Base-by-base conservation (phyloP, 2,888 invertebrate species). In the Allacma fusca region DNA sequence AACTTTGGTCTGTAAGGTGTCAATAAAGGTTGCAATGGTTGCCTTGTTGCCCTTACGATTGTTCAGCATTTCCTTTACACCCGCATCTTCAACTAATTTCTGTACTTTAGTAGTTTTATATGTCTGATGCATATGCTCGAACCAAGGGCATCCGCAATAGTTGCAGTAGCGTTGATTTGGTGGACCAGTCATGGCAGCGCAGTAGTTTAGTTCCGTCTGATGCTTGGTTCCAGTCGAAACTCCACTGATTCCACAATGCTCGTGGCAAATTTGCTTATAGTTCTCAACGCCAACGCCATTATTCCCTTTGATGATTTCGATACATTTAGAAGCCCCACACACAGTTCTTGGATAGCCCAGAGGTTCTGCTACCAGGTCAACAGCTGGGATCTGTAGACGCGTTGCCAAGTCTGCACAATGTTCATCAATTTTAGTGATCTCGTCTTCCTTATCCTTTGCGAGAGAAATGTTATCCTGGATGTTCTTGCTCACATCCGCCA, bases 121-220 rank as follows among this genome's bases (percentile, higher is more conserved):
- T 24, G 78, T 77, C 7, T 78, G 72, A 50, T 80, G 77, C 28
- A 79, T 50, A 62, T 82, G 82, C n/a, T 78, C 62, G 1, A 43
- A 29, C 57, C 73, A 80, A 7, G 28, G 19, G 50, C 77, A 76
- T 0, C 75, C 40, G 34, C 80, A 80, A 5, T 23, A 0, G n/a
- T 4, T 16, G 29, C 29, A 23, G 0, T 23, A 23, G 16, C 16
- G 43, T 7, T 50, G n/a, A n/a, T n/a, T n/a, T n/a, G n/a, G n/a
- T n/a, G n/a, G n/a, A n/a, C n/a, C n/a, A n/a, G 40, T 40, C 40
- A 40, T 40, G 5, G 40, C 40, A 5, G 40, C 40, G 40, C 40
- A 40, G 13, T 13, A 40, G 40, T 5, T 40, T 40, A 40, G 40
- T 40, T 13, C 40, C 40, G 7, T 40, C 40, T 40, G 28, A 28